These are phyloP conservation scores for Drosophila repleta DNA, from an alignment of 1,140 invertebrate genomes.

Conservation along the genomic window DNA sequence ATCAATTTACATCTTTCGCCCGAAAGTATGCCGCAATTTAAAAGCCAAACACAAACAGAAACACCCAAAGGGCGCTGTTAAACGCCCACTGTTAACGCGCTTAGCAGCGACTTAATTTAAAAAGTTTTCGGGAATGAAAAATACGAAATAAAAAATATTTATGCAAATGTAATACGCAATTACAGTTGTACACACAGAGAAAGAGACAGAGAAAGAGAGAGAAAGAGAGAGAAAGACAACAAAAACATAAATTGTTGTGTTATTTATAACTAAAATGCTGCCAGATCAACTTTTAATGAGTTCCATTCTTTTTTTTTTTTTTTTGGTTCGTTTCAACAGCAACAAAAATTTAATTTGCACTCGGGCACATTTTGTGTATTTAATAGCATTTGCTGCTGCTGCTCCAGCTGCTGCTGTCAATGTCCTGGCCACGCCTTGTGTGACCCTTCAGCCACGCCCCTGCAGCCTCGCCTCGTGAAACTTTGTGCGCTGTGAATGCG, in stretches of 20 bases:
- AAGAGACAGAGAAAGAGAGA: neutral
- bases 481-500: conserved; percentile 55
- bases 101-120: conserved; percentile 12
- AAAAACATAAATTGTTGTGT: conserved; percentile 45
- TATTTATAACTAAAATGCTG: conserved; percentile 56
- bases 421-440: conserved; percentile 31
- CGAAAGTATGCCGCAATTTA: conserved; percentile 28
- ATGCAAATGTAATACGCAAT: conserved; percentile 48
- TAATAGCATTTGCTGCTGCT: conserved; percentile 31
- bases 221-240: neutral
- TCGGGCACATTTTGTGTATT: conserved; percentile 49
- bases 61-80: conserved; percentile 4
- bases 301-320: conserved; percentile 12
- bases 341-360: conserved; percentile 71
- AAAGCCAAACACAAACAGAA: conserved; percentile 4
- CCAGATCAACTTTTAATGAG: conserved; percentile 75
- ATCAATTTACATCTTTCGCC: neutral
- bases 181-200: conserved; percentile 11
- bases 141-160: conserved; percentile 26
- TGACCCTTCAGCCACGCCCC: neutral
- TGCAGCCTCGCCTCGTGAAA: conserved; percentile 6
- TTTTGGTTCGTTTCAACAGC: conserved; percentile 38
- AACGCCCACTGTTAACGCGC: conserved; percentile 10
- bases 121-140: conserved; percentile 25
- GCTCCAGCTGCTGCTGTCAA: conserved; percentile 44